Evolutionary conservation across 2,113 vertebrate genomes (phyloP), one percentile per base, ranked within the genome.

Genomic region (Castor canadensis): DNA sequence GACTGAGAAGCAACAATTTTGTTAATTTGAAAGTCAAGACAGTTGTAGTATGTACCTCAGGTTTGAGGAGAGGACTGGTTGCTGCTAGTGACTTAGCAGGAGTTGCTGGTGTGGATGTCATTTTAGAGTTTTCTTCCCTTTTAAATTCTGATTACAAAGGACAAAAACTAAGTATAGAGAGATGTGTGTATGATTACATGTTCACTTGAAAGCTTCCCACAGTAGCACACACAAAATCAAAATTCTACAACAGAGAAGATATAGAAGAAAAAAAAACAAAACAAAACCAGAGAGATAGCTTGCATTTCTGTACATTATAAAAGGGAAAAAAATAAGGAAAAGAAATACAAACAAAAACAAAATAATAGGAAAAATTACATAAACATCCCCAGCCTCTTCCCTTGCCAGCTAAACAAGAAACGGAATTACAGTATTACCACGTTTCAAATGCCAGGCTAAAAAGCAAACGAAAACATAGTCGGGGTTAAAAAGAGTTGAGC

Each of bases 401-500:
- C 98, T 98, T 97, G 97, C 97, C 96, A 93, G 95, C 98, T 98
- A 96, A 98, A 98, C 97, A 98, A 98, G 98, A 93, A 98, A 98
- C 91, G 97, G 97, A 98, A 98, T 97, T 97, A 98, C 98, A 98
- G 97, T 98, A 98, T 99, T 99, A 98, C 98, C 98, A 98, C 97
- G 97, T 98, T 98, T 98, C 98, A 98, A 98, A 98, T 98, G 98
- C 98, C 98, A 98, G 98, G 98, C 98, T 98, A 98, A 98, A 99
- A 98, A 97, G 94, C 86, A 97, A 98, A 96, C 85, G 98, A 98
- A 99, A 98, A 98, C 98, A 98, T 98, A 98, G 98, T 98, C 93
- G 98, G 98, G 98, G 98, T 98, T 98, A 98, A 99, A 98, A 69
- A 98, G 98, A 96, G 85, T 93, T 81, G 82, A 96, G 95, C 91